Base-by-base conservation (phyloP, 1,140 invertebrate species). In the Parapsyche elsis region DNA sequence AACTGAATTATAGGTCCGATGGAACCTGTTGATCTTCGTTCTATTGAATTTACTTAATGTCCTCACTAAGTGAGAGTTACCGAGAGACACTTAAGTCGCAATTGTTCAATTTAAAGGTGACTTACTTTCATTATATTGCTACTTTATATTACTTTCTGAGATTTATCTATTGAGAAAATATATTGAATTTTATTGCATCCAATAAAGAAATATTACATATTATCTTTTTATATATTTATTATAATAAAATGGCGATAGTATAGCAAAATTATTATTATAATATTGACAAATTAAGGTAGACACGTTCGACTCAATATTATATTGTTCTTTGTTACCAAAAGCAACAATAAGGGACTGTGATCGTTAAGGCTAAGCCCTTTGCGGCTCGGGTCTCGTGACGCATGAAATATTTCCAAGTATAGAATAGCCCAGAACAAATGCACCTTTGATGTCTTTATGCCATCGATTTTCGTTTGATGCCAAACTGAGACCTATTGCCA, bases 391-490 rank as follows among this genome's bases (percentile, higher is more conserved):
- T 21, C 19, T 67, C 64, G 64, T 67, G 64, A 67, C 64, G 64
- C 23, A 67, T 67, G 64, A 67, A 67, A 67, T 38, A 67, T 67
- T 67, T 67, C 64, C 26, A 21, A 23, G 64, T 26, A 26, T 67
- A 21, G 64, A 67, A 67, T 21, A 23, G 7, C 10, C 14, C 64
- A 21, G 24, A 61, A 67, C 64, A 67, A 67, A 67, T 67, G 64
- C 64, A 67, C 64, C 73, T 75, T 75, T 75, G 73, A 75, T 75
- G 73, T 75, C 73, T 75, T 75, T 75, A 49, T 75, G 46, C 21
- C 19, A 1, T 9, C 14, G n/a, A 24, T 30, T 30, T 53, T 75
- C 46, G 53, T 75, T 75, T 75, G 73, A 75, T 75, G 73, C 19
- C 73, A 57, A 46, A n/a, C 64, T 57, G 16, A n/a, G 14, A 30